Evolutionary conservation across 2,113 vertebrate genomes (phyloP), one percentile per base, ranked within the genome.

Genomic region (Microcebus ravelobensis): DNA sequence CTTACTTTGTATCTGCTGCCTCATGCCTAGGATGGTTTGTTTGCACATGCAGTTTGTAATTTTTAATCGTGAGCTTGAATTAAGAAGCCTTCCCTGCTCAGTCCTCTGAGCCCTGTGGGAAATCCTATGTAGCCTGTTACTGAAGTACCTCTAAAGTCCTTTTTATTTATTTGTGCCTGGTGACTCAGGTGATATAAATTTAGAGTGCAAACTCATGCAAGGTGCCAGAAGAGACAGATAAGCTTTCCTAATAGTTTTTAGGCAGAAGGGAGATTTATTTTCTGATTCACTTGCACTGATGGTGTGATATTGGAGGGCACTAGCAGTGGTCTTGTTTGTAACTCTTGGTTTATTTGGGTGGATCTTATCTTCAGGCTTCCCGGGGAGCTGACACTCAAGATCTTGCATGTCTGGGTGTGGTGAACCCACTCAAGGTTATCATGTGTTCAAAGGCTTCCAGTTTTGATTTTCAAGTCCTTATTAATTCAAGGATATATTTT

Each of bases 1-100:
- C 29, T n/a, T 11, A 0, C 3, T 21, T 29, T 29, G 15, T 6
- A 4, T 42, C 34, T 52, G 10, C 27, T 68, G 8, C 27, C 9
- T 6, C 71, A 29, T 89, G 36, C 6, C 55, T 17, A 14, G 21
- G 39, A 29, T 20, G 8, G 20, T 11, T 13, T n/a, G 15, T 45
- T 82, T 65, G 27, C 21, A 67, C 13, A 0, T 11, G 34, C 6
- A 29, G 20, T 87, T 90, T 65, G 20, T 52, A 27, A 65, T 70
- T 70, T 93, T 85, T 61, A 4, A 61, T 63, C 57, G 34, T 84
- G 87, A 59, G 6, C 52, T 85, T 15, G 6, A 34, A 74, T 68
- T 42, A 65, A 48, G 12, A 71, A 31, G 13, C 2, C 13, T 67
- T 23, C 8, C 50, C 48, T 20, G 59, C 9, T 27, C 1, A 55